Conservation (phyloP, 2,797 vertebrate species). For the Acanthis flammea region DNA sequence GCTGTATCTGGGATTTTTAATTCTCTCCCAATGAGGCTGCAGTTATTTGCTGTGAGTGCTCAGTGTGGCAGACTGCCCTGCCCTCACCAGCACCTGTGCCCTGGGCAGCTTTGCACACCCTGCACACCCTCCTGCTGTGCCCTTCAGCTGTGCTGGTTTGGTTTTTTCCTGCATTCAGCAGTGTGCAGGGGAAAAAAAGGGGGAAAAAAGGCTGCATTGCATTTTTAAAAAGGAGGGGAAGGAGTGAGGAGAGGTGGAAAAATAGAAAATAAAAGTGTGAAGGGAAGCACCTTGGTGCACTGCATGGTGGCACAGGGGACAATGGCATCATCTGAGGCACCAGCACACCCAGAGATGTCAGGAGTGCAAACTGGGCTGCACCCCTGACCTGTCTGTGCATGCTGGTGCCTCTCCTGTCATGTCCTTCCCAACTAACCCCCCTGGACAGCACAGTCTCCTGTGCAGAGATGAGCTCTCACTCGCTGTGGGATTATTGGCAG, state of each 20-base stretch:
- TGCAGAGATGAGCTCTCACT: neutral
- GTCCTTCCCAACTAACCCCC: neutral
- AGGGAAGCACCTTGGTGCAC: neutral
- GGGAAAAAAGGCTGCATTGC: neutral
- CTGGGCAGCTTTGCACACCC: neutral
- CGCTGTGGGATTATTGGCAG: neutral
- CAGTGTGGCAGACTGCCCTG: accelerated
- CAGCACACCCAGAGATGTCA: accelerated
- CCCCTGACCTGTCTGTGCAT: neutral
- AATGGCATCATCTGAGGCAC: neutral
- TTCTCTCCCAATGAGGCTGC: neutral
- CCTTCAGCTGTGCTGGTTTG: neutral
- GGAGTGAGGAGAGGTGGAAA: neutral
- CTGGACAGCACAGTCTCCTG: accelerated
- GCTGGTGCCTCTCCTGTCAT: neutral
- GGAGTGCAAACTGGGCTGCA: neutral
- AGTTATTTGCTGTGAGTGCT: neutral
- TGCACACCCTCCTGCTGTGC: neutral
- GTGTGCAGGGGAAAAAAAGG: neutral
- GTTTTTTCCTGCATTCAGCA: neutral
- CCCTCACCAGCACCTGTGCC: neutral
- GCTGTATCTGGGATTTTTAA: neutral
- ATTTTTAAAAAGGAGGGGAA: neutral
- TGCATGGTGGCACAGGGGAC: accelerated
- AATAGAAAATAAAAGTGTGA: neutral